These are phyloP conservation scores for Cotesia vestalis DNA, from an alignment of 1,140 invertebrate genomes.

Conservation along the genomic window DNA sequence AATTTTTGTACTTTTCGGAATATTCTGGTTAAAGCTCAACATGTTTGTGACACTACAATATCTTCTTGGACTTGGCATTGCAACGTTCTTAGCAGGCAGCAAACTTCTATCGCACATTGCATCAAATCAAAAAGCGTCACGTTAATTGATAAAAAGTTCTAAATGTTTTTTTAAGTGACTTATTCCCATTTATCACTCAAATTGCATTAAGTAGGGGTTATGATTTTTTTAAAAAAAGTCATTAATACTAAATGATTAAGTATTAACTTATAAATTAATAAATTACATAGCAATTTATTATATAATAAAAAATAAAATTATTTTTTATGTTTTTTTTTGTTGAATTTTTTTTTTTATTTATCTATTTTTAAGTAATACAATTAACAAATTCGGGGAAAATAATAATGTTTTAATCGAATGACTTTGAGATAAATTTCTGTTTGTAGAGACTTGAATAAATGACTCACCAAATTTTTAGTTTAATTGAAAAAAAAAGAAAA, in stretches of 20 bases:
- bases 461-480: background rate
- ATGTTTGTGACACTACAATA: slow-evolving; percentile 97
- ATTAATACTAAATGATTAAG: background rate
- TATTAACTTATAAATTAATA: background rate
- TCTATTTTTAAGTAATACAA: no score
- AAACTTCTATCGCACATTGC: slow-evolving; percentile 82
- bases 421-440: background rate
- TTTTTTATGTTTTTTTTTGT: slow-evolving; percentile 1
- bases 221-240: background rate
- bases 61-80: slow-evolving; percentile 80
- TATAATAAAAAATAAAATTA: slow-evolving; percentile 2
- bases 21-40: slow-evolving; percentile 91
- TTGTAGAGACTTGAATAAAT: slow-evolving; percentile 33
- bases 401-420: no score
- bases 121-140: slow-evolving; percentile 57
- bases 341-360: no score
- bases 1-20: slow-evolving; percentile 86
- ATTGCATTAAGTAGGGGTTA: background rate
- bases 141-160: slow-evolving; percentile 39
- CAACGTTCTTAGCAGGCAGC: slow-evolving; percentile 94
- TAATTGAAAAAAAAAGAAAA: background rate
- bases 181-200: slow-evolving; percentile 10
- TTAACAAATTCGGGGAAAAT: no score
- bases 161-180: background rate
- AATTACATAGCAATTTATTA: background rate